phyloP scores from a whole-genome alignment of 2,797 vertebrate species.

The Karalla daura region DNA sequence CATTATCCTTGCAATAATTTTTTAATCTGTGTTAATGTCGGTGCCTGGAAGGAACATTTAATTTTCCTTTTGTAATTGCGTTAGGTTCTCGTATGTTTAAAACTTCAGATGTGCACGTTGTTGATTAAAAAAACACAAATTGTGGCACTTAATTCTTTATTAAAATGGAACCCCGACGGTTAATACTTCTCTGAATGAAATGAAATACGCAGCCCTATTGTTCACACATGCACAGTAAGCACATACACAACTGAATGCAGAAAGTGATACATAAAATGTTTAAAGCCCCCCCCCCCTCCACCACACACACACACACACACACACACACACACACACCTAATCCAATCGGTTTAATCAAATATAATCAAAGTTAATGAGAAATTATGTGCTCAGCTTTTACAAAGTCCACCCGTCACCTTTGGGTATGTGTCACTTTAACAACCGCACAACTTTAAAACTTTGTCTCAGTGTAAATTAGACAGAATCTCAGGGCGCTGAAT shows the following conservation, averaged over 20 bases:
- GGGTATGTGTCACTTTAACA: conserved; percentile 69
- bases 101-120: conserved; percentile 61
- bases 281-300: no score
- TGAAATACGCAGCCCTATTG: not conserved
- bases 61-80: conserved; percentile 77
- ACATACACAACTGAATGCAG: not conserved
- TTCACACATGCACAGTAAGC: conserved; percentile 2
- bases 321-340: no score
- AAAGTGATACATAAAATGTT: not conserved
- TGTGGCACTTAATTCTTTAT: conserved; percentile 56
- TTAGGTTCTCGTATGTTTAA: conserved; percentile 69
- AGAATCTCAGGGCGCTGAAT: conserved; percentile 49
- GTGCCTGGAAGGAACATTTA: conserved; percentile 70
- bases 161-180: conserved; percentile 56
- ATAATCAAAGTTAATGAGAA: conserved; percentile 50
- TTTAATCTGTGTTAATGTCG: conserved; percentile 66
- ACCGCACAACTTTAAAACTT: conserved; percentile 64
- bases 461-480: conserved; percentile 49
- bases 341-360: conserved; percentile 50
- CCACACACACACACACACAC: no score
- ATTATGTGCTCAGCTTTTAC: conserved; percentile 62
- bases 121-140: conserved; percentile 72
- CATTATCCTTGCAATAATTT: conserved; percentile 62
- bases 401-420: conserved; percentile 59
- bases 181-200: conserved; percentile 44